A percentile compares a stretch with the other conserved stretches of the same genome.
Evolutionary conservation across 2,797 vertebrate species (phyloP).

Genomic region (Lepilemur septentrionalis): DNA sequence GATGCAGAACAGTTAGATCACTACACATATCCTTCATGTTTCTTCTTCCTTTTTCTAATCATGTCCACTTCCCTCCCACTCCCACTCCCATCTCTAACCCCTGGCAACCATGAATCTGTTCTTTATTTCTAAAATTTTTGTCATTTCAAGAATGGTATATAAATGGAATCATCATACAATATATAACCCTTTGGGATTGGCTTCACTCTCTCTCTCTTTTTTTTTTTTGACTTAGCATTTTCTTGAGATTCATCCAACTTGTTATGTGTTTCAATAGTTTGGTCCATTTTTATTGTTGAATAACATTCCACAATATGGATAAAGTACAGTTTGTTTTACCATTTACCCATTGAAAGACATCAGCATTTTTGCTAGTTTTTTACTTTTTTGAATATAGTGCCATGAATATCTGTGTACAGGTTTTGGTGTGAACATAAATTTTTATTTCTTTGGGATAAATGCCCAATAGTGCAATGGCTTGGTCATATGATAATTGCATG

Average conservation of each 20-base stretch:
- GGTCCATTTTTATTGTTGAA: background rate
- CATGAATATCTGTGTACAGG: background rate
- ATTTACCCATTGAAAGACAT: background rate
- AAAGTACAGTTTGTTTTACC: background rate
- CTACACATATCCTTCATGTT: background rate
- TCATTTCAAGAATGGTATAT: background rate
- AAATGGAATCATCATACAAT: background rate
- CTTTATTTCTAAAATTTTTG: background rate
- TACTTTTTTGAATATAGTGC: background rate
- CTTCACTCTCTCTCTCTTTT: too few relatives aligned
- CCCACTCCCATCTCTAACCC: rapidly evolving
- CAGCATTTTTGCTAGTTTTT: background rate
- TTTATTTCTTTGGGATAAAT: background rate
- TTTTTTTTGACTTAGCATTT: background rate
- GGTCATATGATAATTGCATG: background rate
- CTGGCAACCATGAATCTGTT: background rate
- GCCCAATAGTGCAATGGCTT: background rate
- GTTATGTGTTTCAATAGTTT: background rate
- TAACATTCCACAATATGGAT: background rate
- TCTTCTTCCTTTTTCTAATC: background rate
- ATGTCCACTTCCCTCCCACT: background rate
- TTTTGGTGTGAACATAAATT: background rate
- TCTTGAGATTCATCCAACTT: background rate
- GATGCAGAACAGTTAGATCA: background rate
- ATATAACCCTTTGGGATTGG: background rate